phyloP scores from a whole-genome alignment of 2,113 vertebrate genomes.

The Plectropomus leopardus region DNA sequence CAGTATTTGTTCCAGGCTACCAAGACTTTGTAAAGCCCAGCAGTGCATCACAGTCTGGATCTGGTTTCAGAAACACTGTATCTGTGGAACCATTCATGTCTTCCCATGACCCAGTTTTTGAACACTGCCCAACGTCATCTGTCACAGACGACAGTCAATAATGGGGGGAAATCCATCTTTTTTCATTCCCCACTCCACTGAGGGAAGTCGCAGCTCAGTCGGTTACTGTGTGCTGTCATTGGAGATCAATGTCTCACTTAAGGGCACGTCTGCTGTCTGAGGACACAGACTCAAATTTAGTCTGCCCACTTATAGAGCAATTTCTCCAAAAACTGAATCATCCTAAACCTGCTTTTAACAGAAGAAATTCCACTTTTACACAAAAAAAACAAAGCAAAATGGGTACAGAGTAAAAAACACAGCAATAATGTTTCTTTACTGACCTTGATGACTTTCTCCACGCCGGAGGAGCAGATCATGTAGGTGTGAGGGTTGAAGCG shows the following conservation, averaged over 20 bases:
- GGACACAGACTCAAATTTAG: constrained; percentile 1
- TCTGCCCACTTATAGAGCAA: constrained; percentile 14
- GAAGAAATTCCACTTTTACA: too few relatives aligned
- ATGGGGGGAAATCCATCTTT: constrained; percentile 34
- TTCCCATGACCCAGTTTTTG: constrained; percentile 35
- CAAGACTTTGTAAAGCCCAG: not conserved
- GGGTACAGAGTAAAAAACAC: too few relatives aligned
- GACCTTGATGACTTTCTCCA: constrained; percentile 99
- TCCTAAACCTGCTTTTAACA: too few relatives aligned
- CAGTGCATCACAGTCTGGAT: not conserved
- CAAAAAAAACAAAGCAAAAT: too few relatives aligned
- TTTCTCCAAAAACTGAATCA: not conserved
- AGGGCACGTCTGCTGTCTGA: constrained; percentile 34
- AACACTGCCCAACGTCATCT: constrained; percentile 19
- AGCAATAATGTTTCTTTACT: constrained; percentile 44
- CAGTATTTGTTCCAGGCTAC: not conserved
- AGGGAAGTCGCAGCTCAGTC: constrained; percentile 7
- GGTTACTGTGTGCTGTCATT: constrained; percentile 20
- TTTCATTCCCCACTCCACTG: constrained; percentile 11
- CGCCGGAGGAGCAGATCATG: constrained; percentile 99
- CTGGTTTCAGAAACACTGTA: constrained; percentile 32
- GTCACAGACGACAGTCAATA: constrained; percentile 16
- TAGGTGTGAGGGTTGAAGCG: constrained; percentile 98
- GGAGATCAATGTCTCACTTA: constrained; percentile 58
- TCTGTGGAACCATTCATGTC: constrained; percentile 10